Evolutionary conservation across 2,113 vertebrate genomes (phyloP).

Genomic region (Poecilia latipinna): DNA sequence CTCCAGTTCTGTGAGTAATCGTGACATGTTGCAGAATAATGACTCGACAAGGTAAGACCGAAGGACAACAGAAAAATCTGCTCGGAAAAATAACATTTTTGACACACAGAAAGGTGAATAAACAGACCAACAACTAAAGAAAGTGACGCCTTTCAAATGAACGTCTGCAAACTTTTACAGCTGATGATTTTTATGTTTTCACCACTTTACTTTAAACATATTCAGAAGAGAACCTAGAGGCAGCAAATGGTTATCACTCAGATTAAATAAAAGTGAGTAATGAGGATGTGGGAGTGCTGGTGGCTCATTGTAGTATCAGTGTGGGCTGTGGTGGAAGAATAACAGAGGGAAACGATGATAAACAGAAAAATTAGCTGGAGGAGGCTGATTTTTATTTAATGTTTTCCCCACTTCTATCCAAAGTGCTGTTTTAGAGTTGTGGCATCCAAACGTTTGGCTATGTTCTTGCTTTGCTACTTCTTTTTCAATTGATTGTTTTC

Average conservation of each 20-base stretch:
- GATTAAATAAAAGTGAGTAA: conserved; percentile 24
- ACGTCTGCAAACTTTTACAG: conserved; percentile 32
- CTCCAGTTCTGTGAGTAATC: conserved; percentile 18
- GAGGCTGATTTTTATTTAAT: neutral
- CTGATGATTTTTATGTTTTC: conserved; percentile 30
- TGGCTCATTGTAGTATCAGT: conserved; percentile 1
- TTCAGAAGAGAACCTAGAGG: conserved; percentile 8
- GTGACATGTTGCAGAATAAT: conserved; percentile 16
- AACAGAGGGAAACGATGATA: neutral
- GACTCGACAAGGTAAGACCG: neutral
- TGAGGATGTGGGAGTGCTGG: conserved; percentile 26
- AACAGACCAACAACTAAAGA: conserved; percentile 44
- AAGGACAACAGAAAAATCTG: conserved; percentile 14
- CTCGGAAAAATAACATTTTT: conserved; percentile 27
- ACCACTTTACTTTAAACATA: conserved; percentile 14
- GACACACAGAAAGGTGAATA: conserved; percentile 29
- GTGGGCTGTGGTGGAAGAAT: neutral
- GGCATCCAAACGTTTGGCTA: too few relatives aligned
- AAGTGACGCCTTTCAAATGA: conserved; percentile 39
- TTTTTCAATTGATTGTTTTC: too few relatives aligned
- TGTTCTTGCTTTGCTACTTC: too few relatives aligned
- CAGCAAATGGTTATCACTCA: conserved; percentile 10
- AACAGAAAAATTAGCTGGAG: neutral
- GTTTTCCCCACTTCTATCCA: neutral
- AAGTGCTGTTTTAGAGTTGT: neutral